phyloP scores from a whole-genome alignment of 2,888 invertebrate genomes.

The Lathronympha strigana region DNA sequence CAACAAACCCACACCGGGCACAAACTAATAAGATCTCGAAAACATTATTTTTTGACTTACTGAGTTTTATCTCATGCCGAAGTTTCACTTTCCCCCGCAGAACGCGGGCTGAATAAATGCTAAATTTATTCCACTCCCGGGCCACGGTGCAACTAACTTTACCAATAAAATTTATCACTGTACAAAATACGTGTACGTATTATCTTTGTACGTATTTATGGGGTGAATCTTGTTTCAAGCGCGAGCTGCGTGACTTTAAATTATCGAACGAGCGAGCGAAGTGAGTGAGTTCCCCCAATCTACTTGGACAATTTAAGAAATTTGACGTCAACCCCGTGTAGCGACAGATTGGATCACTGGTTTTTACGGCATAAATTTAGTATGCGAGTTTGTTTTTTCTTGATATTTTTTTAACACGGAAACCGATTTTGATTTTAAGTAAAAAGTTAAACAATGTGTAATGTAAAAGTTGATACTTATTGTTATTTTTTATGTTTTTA shows the following conservation, averaged over 20 bases:
- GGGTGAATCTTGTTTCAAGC: conserved; percentile 10
- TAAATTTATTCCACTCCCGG: conserved; percentile 38
- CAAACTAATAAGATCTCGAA: neutral
- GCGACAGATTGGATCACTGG: no score
- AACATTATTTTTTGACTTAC: conserved; percentile 12
- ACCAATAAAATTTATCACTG: conserved; percentile 42
- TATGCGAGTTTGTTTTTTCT: no score
- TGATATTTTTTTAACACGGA: no score
- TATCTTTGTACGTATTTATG: conserved; percentile 34
- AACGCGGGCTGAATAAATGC: conserved; percentile 39
- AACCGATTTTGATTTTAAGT: no score
- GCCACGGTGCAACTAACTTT: conserved; percentile 41
- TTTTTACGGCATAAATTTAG: no score
- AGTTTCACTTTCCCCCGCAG: conserved; percentile 40
- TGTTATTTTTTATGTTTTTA: no score
- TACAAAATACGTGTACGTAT: conserved; percentile 35
- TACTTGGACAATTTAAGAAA: no score
- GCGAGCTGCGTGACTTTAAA: neutral
- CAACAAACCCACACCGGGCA: neutral
- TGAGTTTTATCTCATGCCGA: conserved; percentile 11
- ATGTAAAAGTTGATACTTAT: no score
- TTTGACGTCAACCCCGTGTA: no score
- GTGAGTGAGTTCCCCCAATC: no score
- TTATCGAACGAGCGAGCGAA: no score
- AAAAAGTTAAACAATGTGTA: no score